phyloP scores from a whole-genome alignment of 1,140 invertebrate genomes.

The Bilobella aurantiaca region DNA sequence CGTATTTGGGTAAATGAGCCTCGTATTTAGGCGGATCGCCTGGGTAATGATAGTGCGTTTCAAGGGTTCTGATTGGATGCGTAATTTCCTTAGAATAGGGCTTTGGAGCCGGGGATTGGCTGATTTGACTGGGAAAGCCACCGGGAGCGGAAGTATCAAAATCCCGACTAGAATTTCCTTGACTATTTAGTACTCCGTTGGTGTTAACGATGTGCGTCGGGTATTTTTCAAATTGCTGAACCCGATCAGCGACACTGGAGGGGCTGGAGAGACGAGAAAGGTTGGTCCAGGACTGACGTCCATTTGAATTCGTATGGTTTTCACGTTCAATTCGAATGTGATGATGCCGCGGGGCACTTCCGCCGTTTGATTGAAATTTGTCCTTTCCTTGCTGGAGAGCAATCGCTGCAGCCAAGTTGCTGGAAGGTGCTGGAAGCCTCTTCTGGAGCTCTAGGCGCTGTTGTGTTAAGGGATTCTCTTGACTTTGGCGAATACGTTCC shows the following conservation, averaged over 20 bases:
- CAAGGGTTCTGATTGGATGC: not conserved
- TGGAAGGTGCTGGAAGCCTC: slow-evolving; percentile 34
- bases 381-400: slow-evolving; percentile 32
- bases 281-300: slow-evolving; percentile 23
- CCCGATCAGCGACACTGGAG: slow-evolving; percentile 33
- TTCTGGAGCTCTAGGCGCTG: slow-evolving; percentile 48
- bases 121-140: not conserved
- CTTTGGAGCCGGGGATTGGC: not conserved
- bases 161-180: too few relatives aligned
- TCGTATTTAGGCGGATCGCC: slow-evolving; percentile 1
- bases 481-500: slow-evolving; percentile 51
- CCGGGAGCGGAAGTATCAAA: too few relatives aligned
- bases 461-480: slow-evolving; percentile 44
- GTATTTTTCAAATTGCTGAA: slow-evolving; percentile 35
- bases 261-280: slow-evolving; percentile 19
- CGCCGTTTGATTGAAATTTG: slow-evolving; percentile 26
- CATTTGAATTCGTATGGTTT: not conserved
- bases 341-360: not conserved
- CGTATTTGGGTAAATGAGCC: not conserved
- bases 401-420: slow-evolving; percentile 30
- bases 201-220: slow-evolving; percentile 19
- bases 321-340: slow-evolving; percentile 9
- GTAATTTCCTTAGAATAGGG: not conserved
- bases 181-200: not conserved
- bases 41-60: not conserved